phyloP scores from a whole-genome alignment of 2,113 vertebrate genomes.

The Oryzias javanicus region DNA sequence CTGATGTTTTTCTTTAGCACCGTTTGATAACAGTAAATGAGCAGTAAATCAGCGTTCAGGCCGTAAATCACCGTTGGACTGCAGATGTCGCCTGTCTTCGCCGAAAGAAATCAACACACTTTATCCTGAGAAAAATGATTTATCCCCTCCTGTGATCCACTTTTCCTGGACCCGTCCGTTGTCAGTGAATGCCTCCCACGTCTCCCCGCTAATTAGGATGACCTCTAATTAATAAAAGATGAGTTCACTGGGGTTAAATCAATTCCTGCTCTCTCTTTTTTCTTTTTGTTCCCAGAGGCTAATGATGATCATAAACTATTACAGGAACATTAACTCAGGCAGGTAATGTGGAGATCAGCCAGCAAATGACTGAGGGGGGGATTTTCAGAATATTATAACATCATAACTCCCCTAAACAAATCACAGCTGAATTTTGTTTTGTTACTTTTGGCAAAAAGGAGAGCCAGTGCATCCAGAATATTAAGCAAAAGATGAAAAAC shows the following conservation, averaged over 20 bases:
- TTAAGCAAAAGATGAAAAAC: slow-evolving; percentile 13
- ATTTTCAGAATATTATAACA: slow-evolving; percentile 39
- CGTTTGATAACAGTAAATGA: no score
- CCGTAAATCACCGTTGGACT: neutral
- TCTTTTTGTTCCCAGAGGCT: slow-evolving; percentile 43
- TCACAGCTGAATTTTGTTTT: slow-evolving; percentile 8
- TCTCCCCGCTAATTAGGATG: slow-evolving; percentile 67
- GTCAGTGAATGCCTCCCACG: slow-evolving; percentile 57
- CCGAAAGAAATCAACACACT: slow-evolving; percentile 26
- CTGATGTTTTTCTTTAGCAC: no score
- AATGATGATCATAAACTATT: slow-evolving; percentile 75
- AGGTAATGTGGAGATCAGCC: slow-evolving; percentile 59
- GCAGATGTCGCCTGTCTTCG: slow-evolving; percentile 43
- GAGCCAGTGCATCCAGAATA: slow-evolving; percentile 5
- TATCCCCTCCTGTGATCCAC: slow-evolving; percentile 18
- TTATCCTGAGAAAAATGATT: slow-evolving; percentile 56
- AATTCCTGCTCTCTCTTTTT: slow-evolving; percentile 55
- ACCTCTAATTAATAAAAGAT: slow-evolving; percentile 73
- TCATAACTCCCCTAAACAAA: slow-evolving; percentile 26
- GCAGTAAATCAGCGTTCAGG: no score
- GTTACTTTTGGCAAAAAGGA: slow-evolving; percentile 9
- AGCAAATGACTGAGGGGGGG: slow-evolving; percentile 43
- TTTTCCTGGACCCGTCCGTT: slow-evolving; percentile 50
- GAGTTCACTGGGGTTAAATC: slow-evolving; percentile 71
- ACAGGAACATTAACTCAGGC: slow-evolving; percentile 68